Percentiles rank a stretch among this genome's conserved stretches.
phyloP scores from a whole-genome alignment of 2,113 vertebrate genomes.

The Passer domesticus region DNA sequence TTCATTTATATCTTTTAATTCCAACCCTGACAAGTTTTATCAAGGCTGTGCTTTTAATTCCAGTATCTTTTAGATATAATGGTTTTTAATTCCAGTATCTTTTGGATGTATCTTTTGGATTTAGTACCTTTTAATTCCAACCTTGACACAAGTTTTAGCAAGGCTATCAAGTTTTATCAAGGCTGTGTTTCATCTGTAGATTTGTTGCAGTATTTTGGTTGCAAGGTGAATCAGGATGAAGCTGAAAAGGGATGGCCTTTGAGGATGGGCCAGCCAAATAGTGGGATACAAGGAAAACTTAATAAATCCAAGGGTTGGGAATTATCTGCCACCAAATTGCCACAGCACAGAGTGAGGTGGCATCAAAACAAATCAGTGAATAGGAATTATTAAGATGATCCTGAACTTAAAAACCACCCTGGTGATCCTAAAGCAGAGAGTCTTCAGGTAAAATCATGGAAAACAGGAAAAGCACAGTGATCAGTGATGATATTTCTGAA shows the following conservation, averaged over 20 bases:
- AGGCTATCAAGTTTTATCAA: not conserved
- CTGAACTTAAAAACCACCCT: not conserved
- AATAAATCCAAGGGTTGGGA: not conserved
- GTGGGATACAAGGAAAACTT: not conserved
- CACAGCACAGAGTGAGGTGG: fast-evolving
- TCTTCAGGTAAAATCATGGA: not conserved
- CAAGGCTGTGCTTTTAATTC: not conserved
- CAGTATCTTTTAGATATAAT: not conserved
- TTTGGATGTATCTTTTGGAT: not conserved
- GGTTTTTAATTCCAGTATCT: not conserved
- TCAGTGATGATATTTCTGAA: not conserved
- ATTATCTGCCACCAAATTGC: not conserved
- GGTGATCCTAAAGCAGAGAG: not conserved
- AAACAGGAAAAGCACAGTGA: not conserved
- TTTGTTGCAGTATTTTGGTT: not conserved
- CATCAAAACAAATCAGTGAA: not conserved
- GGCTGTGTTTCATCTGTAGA: not conserved
- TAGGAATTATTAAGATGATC: fast-evolving
- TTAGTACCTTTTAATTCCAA: not conserved
- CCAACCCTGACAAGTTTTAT: not conserved
- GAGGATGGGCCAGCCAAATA: not conserved
- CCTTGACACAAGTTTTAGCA: not conserved
- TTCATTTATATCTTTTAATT: not conserved
- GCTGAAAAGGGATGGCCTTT: not conserved
- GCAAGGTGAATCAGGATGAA: not conserved